Percentiles rank a stretch among this genome's conserved stretches.
Evolutionary conservation across 2,797 vertebrate species (phyloP).

Genomic region (Nyctibius grandis): DNA sequence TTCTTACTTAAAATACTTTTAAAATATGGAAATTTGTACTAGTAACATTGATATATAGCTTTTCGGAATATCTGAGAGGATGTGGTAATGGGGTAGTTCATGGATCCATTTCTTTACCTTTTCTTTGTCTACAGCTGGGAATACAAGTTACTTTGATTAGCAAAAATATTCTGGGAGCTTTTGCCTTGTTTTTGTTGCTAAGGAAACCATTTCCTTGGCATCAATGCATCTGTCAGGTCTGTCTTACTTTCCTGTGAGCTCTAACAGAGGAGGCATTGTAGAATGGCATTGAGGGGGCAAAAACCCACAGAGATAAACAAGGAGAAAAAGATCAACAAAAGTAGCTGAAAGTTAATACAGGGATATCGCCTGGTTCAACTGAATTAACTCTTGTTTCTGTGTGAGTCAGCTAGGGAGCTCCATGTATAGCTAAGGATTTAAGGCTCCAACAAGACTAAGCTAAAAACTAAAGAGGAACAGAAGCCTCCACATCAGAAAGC

Average conservation of each 20-base stretch:
- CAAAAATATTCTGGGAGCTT: conserved; percentile 38
- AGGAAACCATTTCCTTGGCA: conserved; percentile 65
- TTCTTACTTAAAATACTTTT: neutral
- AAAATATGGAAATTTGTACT: neutral
- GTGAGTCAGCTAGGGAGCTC: neutral
- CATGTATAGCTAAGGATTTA: neutral
- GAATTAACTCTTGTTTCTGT: conserved; percentile 48
- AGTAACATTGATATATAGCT: neutral
- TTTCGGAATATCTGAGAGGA: neutral
- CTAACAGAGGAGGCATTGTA: conserved; percentile 65
- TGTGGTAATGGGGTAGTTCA: neutral
- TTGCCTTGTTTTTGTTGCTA: conserved; percentile 66
- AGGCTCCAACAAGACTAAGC: neutral
- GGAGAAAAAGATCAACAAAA: conserved; percentile 41
- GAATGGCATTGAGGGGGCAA: neutral
- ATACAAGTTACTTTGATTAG: conserved; percentile 45
- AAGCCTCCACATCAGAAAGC: neutral
- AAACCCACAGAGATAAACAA: conserved; percentile 44
- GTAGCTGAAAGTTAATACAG: conserved; percentile 43
- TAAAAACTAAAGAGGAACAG: neutral
- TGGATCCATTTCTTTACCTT: neutral
- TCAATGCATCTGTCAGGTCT: conserved; percentile 44
- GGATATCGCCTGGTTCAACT: conserved; percentile 23
- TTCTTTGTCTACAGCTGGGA: conserved; percentile 2
- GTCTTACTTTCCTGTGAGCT: conserved; percentile 21